A percentile compares a stretch with the other conserved stretches of the same genome.
These are phyloP conservation scores for Chaetodon trifascialis DNA, from an alignment of 2,113 vertebrate genomes.

Conservation along the genomic window DNA sequence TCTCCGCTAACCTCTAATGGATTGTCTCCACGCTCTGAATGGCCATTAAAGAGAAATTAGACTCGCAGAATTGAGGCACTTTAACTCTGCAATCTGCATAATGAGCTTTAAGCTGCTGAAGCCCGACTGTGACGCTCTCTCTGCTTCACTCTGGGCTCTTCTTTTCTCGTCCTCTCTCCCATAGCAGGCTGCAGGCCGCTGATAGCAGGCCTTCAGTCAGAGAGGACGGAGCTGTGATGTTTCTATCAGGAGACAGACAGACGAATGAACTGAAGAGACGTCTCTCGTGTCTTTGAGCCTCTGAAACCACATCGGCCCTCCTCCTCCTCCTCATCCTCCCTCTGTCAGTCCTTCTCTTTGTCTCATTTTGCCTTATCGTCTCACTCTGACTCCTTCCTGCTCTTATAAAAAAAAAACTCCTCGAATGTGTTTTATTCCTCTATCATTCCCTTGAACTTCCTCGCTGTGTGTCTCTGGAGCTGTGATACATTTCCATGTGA, in stretches of 20 bases:
- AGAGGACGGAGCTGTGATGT: slow-evolving; percentile 43
- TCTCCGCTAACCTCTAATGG: slow-evolving; percentile 15
- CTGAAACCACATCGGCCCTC: slow-evolving; percentile 21
- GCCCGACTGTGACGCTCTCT: slow-evolving; percentile 25
- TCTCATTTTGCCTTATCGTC: neutral
- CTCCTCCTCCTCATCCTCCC: slow-evolving; percentile 3
- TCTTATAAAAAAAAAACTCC: neutral
- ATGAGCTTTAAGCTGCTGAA: slow-evolving; percentile 55
- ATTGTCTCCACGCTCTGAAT: neutral
- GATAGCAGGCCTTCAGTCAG: slow-evolving; percentile 59
- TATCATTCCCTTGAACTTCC: neutral
- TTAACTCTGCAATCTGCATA: slow-evolving; percentile 51
- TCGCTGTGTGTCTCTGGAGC: neutral
- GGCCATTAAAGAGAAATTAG: slow-evolving; percentile 51
- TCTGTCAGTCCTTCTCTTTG: slow-evolving; percentile 28
- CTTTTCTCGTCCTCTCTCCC: neutral
- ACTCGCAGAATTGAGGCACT: slow-evolving; percentile 19
- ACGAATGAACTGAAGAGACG: slow-evolving; percentile 88
- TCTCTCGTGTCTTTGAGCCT: slow-evolving; percentile 28
- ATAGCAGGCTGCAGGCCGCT: slow-evolving; percentile 41
- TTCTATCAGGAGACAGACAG: slow-evolving; percentile 50
- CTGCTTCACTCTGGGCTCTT: neutral
- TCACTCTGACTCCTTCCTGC: slow-evolving; percentile 1
- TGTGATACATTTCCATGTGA: slow-evolving; percentile 1
- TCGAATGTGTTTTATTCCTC: neutral